A percentile compares a stretch with the other conserved stretches of the same genome.
These are phyloP conservation scores for Autographa gamma DNA, from an alignment of 2,888 invertebrate species.

Conservation along the genomic window DNA sequence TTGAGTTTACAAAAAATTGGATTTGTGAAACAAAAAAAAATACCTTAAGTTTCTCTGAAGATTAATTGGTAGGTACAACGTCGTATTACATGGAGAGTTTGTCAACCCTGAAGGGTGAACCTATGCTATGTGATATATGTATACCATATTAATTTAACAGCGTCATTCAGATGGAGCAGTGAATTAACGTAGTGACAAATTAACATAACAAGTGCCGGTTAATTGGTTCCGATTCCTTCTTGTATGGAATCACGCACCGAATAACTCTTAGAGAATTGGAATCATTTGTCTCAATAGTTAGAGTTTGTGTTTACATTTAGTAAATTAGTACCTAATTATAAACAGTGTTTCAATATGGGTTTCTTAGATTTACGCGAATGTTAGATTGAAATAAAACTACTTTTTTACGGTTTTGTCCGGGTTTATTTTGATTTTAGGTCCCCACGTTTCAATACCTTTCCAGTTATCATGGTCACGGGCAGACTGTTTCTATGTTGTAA, in stretches of 20 bases:
- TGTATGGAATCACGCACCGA: slow-evolving; percentile 62
- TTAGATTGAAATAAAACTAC: too few relatives aligned
- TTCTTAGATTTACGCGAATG: too few relatives aligned
- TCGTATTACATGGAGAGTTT: not conserved
- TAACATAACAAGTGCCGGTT: slow-evolving; percentile 79
- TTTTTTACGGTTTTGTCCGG: too few relatives aligned
- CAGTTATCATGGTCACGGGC: too few relatives aligned
- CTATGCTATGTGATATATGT: slow-evolving; percentile 43
- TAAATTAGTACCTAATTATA: too few relatives aligned
- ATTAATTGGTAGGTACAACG: too few relatives aligned
- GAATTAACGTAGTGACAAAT: slow-evolving; percentile 72
- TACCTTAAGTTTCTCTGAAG: too few relatives aligned
- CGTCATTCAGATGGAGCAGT: slow-evolving; percentile 64
- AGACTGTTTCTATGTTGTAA: too few relatives aligned
- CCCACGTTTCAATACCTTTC: too few relatives aligned
- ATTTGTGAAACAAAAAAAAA: slow-evolving; percentile 14
- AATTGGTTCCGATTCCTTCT: slow-evolving; percentile 74
- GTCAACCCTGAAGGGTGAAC: slow-evolving; percentile 56
- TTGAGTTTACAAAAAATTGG: slow-evolving; percentile 22
- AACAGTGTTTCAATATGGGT: too few relatives aligned
- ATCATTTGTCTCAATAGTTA: slow-evolving; percentile 39
- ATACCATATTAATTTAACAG: slow-evolving; percentile 73
- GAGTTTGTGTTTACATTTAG: not conserved
- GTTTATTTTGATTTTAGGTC: too few relatives aligned
- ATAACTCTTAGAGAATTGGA: slow-evolving; percentile 52